These are phyloP conservation scores for Riparia riparia DNA, from an alignment of 2,113 vertebrate genomes.

Conservation along the genomic window DNA sequence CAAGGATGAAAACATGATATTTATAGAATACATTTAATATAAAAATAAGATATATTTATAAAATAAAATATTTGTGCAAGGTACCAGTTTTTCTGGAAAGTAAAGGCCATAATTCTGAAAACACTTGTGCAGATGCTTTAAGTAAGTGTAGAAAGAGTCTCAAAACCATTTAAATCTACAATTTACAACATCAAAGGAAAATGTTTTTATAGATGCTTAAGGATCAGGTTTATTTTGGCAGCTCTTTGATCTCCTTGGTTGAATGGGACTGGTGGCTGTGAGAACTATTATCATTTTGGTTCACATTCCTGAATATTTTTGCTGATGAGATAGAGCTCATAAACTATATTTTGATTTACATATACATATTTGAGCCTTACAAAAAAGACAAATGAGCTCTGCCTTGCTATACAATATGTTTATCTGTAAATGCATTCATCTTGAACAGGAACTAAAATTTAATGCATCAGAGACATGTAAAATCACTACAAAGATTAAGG, in stretches of 20 bases:
- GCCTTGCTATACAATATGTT: background rate
- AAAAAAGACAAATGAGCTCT: background rate
- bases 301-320: background rate
- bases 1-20: background rate
- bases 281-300: background rate
- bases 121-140: background rate
- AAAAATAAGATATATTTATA: background rate
- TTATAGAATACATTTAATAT: background rate
- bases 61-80: background rate
- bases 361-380: background rate
- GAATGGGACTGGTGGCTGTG: background rate
- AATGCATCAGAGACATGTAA: background rate
- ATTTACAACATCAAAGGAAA: background rate
- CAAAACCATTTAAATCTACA: background rate
- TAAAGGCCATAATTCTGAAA: background rate
- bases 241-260: background rate
- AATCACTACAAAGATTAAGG: slow-evolving; percentile 16
- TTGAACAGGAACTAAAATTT: background rate
- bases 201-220: background rate
- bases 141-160: background rate
- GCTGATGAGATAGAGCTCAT: background rate
- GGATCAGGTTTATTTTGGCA: background rate
- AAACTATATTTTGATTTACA: background rate
- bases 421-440: background rate
- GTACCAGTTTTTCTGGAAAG: background rate